Evolutionary conservation across 1,140 invertebrate genomes (phyloP), one percentile per base, ranked within the genome.

Genomic region (Hyposmocoma kahamanoa): DNA sequence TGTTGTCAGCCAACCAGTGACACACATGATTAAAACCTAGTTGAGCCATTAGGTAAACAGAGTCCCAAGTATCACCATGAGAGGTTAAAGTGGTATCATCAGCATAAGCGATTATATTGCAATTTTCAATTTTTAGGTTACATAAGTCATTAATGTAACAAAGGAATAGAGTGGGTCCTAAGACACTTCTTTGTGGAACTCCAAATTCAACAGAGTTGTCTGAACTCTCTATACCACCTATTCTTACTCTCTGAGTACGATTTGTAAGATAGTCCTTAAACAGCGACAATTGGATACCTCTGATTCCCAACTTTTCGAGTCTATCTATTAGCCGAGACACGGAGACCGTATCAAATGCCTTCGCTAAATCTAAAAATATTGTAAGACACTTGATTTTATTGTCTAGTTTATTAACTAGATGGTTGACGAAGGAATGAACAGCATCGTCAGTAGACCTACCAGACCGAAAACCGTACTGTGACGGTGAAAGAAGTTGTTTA

Each of bases 321-420:
- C 18, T 34, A 2, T n/a, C 18, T n/a, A 47, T 6, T 2, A 47
- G 34, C 9, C 38, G 6, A 2, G 46, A 36, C 3, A 22, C 18
- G 1, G 46, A 50, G 6, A 50, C 22, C 4, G 47, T 50, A 28
- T 50, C 47, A 32, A 50, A 50, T 9, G 47, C 47, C 19, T 50
- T 50, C 6, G 47, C 47, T 11, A 50, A 19, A 34, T 50, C 47
- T 9, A 50, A 28, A 24, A 51, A 45, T 4, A 51, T 22, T 0
- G 22, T 34, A 1, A 51, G 1, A 11, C 44, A 45, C 13, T 47
- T 46, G 17, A 20, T 41, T 4, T 21, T 21, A 0, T 4, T 20
- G 19, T 52, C 50, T 2, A 52, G 20, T 15, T 46, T 52, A 1
- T n/a, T 5, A 17, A 42, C 28, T 10, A 52, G 22, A 36, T 8